phyloP scores from a whole-genome alignment of 64 coral and sea anemone genomes.

The Stichodactyla helianthus region DNA sequence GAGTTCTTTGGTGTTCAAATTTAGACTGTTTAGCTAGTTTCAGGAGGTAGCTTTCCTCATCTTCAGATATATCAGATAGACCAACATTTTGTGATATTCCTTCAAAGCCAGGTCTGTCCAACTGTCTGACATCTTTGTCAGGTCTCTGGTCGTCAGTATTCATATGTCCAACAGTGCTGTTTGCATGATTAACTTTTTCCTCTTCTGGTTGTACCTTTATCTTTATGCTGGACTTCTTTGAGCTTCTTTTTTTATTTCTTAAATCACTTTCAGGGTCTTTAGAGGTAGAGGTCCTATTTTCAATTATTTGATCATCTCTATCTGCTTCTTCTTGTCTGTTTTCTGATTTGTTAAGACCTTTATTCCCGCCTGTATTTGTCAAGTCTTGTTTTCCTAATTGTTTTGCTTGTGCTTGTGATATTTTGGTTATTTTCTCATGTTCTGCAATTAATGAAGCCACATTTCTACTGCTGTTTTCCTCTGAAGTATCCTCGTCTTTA shows the following conservation, averaged over 20 bases:
- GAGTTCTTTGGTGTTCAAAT: constrained; percentile 49
- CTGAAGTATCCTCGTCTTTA: constrained; percentile 37
- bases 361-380: not conserved
- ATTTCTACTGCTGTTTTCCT: constrained; percentile 1
- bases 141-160: not conserved
- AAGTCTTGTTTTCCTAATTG: not conserved
- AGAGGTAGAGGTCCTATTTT: not conserved
- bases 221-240: constrained; percentile 35
- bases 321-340: not conserved
- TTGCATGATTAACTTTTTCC: not conserved
- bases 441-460: not conserved
- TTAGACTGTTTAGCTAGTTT: constrained; percentile 52
- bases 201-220: constrained; percentile 16
- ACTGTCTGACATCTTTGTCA: constrained; percentile 52
- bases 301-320: not conserved
- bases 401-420: not conserved
- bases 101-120: constrained; percentile 69
- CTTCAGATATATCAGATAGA: constrained; percentile 71
- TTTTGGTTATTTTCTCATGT: not conserved
- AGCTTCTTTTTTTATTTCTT: not conserved
- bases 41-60: constrained; percentile 54
- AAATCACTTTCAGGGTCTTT: constrained; percentile 3
- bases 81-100: constrained; percentile 78
- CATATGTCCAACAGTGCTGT: not conserved
- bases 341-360: not conserved